These are phyloP conservation scores for Orchesella flavescens DNA, from an alignment of 2,888 invertebrate species.

Conservation along the genomic window DNA sequence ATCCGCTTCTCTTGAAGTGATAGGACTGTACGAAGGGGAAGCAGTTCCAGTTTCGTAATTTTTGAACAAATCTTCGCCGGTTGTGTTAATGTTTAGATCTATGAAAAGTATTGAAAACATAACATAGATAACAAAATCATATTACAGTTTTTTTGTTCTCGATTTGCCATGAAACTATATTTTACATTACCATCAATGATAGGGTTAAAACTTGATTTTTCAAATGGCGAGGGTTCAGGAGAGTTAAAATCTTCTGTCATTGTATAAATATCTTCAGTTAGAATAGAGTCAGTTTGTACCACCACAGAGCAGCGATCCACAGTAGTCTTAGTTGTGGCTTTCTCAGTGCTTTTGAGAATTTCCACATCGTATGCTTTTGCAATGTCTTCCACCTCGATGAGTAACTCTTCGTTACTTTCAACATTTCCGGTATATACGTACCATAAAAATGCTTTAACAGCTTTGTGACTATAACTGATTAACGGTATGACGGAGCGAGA, in stretches of 20 bases:
- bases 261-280: background rate
- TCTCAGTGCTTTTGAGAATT: background rate
- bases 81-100: background rate
- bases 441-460: constrained; percentile 63
- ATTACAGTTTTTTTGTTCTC: no score
- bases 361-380: background rate
- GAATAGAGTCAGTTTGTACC: constrained; percentile 17
- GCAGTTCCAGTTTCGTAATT: background rate
- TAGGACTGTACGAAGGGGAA: background rate
- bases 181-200: background rate
- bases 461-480: constrained; percentile 54
- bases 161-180: no score
- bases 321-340: background rate
- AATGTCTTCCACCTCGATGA: background rate
- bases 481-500: constrained; percentile 56
- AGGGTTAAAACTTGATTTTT: background rate
- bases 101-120: background rate
- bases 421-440: constrained; percentile 62
- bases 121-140: background rate
- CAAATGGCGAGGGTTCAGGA: background rate
- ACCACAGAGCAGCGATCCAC: background rate
- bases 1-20: background rate
- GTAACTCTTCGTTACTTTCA: background rate
- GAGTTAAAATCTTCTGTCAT: constrained; percentile 8
- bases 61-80: constrained; percentile 32